Base-by-base conservation (phyloP, 2,888 invertebrate species). In the Odontomyia ornata region DNA sequence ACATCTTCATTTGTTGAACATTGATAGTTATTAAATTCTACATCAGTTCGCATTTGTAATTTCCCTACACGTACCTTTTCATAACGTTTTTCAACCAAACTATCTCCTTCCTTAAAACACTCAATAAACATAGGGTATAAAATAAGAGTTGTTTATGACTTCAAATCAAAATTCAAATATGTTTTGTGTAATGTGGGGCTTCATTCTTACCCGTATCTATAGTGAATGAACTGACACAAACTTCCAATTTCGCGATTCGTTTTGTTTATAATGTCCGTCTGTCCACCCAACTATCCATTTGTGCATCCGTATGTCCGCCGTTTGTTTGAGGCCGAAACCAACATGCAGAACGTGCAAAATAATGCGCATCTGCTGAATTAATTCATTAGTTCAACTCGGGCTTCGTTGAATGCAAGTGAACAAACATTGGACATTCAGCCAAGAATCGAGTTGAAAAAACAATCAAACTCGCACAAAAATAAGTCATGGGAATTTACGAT, bases 121-220 rank as follows among this genome's bases (percentile, higher is more conserved):
- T 9, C 57, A 21, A 60, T 25, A 25, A 25, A 11, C 25, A 5
- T 18, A 60, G 21, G 25, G 57, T n/a, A 60, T 23, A 18, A 25
- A 60, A 67, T 43, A 28, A 18, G 69, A 67, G 62, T 76, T 76
- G 76, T 76, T 78, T 78, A 78, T 56, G 78, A 78, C 65, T 46
- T 65, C 56, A 76, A 78, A 78, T 78, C 78, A 78, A 78, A 78
- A 78, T 78, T 72, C 78, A 65, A 76, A 78, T 72, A 78, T 78
- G 78, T 75, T 57, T 76, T 64, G 56, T 43, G 43, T 18, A 43
- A 46, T 77, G 36, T 36, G 36, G 46, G 30, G 30, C 27, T 27
- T 47, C 13, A 47, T 18, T 72, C 25, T 47, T n/a, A n/a, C n/a
- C n/a, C n/a, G 21, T n/a, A 21, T 9, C 18, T 52, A 57, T 62